Conservation (phyloP, 2,888 invertebrate species). For the Cosmorhoe ocellata region DNA sequence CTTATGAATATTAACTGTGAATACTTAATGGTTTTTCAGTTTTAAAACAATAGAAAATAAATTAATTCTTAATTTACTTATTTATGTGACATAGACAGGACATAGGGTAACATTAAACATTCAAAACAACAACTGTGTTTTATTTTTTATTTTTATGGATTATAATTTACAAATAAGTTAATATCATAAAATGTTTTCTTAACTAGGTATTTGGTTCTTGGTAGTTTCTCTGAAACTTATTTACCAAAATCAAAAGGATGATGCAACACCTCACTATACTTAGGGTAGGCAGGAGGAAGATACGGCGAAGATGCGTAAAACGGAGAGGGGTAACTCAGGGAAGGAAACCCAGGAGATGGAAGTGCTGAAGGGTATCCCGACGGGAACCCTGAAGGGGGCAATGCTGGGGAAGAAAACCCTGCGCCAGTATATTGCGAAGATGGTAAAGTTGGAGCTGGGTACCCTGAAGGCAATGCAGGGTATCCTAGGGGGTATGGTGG, state of each 20-base stretch:
- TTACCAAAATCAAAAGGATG: conserved; percentile 13
- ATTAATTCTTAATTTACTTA: no score
- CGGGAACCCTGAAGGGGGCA: not conserved
- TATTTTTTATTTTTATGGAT: no score
- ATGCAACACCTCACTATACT: conserved; percentile 20
- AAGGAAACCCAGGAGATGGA: conserved; percentile 9
- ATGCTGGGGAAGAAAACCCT: not conserved
- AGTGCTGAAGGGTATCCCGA: conserved; percentile 6
- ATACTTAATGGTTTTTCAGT: not conserved
- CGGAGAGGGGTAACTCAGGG: conserved; percentile 5
- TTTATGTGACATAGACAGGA: no score
- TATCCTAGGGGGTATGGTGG: conserved; percentile 19
- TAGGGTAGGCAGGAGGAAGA: conserved; percentile 10
- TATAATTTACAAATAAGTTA: conserved; percentile 14
- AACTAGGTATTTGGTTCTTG: no score
- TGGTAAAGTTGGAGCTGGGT: conserved; percentile 7
- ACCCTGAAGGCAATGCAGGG: conserved; percentile 7
- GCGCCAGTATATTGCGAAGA: conserved; percentile 2
- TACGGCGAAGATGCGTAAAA: conserved; percentile 5
- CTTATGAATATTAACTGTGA: conserved; percentile 3
- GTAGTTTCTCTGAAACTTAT: not conserved
- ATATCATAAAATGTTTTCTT: not conserved
- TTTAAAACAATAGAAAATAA: no score
- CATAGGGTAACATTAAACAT: no score
- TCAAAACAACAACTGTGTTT: no score